Conservation (phyloP, 2,113 vertebrate genomes). For the Megaptera novaeangliae region DNA sequence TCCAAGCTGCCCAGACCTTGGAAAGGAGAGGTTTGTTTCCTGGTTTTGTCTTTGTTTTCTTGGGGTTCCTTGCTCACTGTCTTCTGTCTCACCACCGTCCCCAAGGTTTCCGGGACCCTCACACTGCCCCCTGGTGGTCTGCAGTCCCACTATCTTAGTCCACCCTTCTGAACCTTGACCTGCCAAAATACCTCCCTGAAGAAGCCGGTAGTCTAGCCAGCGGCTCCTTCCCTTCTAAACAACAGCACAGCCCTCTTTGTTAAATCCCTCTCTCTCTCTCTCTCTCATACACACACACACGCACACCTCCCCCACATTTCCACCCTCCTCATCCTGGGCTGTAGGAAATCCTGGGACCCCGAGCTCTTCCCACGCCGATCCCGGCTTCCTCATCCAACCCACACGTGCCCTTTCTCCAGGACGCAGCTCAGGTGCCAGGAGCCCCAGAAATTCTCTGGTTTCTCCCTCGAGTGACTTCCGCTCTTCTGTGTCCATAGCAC, state of each 20-base stretch:
- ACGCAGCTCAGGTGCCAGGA: background rate
- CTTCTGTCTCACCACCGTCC: background rate
- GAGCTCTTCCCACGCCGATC: rapidly evolving
- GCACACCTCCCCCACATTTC: background rate
- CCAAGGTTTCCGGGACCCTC: background rate
- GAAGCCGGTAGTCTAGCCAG: background rate
- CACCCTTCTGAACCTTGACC: background rate
- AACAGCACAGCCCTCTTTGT: background rate
- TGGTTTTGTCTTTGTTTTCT: background rate
- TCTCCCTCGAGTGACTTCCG: background rate
- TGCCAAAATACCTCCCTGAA: background rate
- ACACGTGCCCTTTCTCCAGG: rapidly evolving
- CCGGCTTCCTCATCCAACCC: background rate
- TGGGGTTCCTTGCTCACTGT: background rate
- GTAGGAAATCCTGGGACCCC: background rate
- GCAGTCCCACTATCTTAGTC: background rate
- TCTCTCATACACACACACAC: too few relatives aligned
- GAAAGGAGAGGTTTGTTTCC: background rate
- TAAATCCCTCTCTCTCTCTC: background rate
- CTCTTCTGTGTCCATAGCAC: background rate
- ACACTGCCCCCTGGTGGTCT: too few relatives aligned
- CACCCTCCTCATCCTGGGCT: background rate
- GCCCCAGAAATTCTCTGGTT: background rate
- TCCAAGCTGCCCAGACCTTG: background rate
- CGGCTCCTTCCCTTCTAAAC: background rate